These are phyloP conservation scores for Xiphophorus birchmanni DNA, from an alignment of 2,797 vertebrate species.

Conservation along the genomic window DNA sequence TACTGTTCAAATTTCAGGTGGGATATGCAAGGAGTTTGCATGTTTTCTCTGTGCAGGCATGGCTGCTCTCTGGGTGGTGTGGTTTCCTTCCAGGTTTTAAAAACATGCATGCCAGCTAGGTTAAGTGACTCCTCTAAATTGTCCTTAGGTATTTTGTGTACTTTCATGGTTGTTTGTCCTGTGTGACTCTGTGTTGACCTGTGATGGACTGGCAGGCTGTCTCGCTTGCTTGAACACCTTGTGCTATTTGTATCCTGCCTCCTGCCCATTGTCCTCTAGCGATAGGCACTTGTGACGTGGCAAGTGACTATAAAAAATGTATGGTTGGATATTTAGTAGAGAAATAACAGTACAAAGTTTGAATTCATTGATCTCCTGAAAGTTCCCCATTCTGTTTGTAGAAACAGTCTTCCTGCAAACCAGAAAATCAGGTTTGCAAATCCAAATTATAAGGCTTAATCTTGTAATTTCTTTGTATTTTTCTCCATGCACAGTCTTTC, in stretches of 20 bases:
- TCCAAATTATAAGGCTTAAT: not conserved
- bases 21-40: not conserved
- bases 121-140: not conserved
- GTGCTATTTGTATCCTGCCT: not conserved
- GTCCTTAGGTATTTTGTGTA: not conserved
- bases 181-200: not conserved
- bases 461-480: not conserved
- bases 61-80: not conserved
- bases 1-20: not conserved
- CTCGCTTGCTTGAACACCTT: not conserved
- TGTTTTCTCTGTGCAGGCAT: not conserved
- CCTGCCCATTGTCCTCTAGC: not conserved
- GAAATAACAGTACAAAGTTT: not conserved
- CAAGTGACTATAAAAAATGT: not conserved
- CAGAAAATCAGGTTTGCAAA: not conserved
- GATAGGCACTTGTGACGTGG: not conserved
- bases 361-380: not conserved
- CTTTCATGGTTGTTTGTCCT: not conserved
- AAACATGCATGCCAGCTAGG: not conserved
- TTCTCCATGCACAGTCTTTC: not conserved
- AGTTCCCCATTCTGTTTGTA: not conserved
- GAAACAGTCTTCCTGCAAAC: not conserved
- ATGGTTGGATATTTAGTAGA: not conserved
- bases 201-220: not conserved
- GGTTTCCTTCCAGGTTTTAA: not conserved